Evolutionary conservation across 2,888 invertebrate species (phyloP).

Genomic region (Ormyrus labotus): DNA sequence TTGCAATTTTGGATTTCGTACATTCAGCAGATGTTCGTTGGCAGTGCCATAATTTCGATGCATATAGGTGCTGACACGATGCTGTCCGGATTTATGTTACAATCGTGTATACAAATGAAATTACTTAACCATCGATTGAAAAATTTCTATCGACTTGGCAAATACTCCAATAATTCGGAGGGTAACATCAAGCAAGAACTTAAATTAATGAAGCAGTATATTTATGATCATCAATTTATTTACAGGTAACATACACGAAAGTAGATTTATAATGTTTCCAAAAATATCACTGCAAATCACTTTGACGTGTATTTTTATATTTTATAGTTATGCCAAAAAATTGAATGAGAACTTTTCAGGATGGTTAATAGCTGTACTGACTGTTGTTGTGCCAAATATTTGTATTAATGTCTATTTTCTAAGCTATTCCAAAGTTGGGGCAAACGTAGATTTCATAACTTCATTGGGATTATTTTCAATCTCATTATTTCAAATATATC

Average conservation of each 20-base stretch:
- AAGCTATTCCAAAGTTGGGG: background rate
- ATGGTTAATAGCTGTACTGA: constrained; percentile 11
- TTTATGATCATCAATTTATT: constrained; percentile 30
- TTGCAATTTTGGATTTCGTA: constrained; percentile 46
- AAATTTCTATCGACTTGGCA: constrained; percentile 8
- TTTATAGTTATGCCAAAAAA: constrained; percentile 14
- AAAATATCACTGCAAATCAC: background rate
- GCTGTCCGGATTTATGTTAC: constrained; percentile 31
- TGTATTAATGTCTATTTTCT: constrained; percentile 30
- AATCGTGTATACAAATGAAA: constrained; percentile 10
- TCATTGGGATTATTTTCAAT: constrained; percentile 12
- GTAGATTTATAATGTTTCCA: background rate
- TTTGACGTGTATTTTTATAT: background rate
- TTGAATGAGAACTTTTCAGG: constrained; percentile 21
- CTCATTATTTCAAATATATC: constrained; percentile 24
- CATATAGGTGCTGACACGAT: constrained; percentile 30
- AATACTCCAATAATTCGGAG: background rate
- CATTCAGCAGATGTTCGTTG: constrained; percentile 33
- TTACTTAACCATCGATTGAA: constrained; percentile 22
- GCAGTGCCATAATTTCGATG: background rate
- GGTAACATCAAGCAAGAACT: background rate
- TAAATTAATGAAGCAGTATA: constrained; percentile 17
- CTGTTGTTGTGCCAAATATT: constrained; percentile 28
- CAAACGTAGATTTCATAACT: background rate
- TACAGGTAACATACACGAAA: constrained; percentile 19